Conservation (phyloP, 2,888 invertebrate species). For the Leucozona laternaria region DNA sequence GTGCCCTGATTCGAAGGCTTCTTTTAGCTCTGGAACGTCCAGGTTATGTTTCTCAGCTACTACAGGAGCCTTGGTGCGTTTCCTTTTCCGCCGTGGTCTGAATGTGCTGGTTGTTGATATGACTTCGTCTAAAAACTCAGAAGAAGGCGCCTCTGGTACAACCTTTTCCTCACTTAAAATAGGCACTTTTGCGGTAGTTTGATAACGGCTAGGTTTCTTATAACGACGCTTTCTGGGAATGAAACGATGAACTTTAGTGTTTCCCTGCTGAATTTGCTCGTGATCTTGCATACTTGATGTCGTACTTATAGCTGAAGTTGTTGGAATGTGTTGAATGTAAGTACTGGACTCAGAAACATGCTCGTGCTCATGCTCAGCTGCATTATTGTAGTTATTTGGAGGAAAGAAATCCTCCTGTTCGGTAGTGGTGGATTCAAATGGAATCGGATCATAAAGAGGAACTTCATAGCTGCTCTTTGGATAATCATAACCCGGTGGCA, state of each 20-base stretch:
- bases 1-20: slow-evolving; percentile 80
- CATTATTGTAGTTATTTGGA: slow-evolving; percentile 31
- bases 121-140: slow-evolving; percentile 70
- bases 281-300: slow-evolving; percentile 12
- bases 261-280: slow-evolving; percentile 35
- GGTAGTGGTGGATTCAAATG: slow-evolving; percentile 80
- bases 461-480: slow-evolving; percentile 83
- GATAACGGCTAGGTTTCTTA: slow-evolving; percentile 24
- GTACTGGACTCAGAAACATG: slow-evolving; percentile 56
- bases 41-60: slow-evolving; percentile 79
- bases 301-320: neutral
- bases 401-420: slow-evolving; percentile 76
- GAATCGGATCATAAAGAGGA: slow-evolving; percentile 82
- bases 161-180: slow-evolving; percentile 59
- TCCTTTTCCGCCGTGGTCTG: slow-evolving; percentile 77
- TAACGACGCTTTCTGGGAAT: slow-evolving; percentile 21
- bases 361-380: slow-evolving; percentile 39
- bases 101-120: slow-evolving; percentile 44
- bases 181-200: slow-evolving; percentile 41
- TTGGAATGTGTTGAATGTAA: slow-evolving; percentile 13
- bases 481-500: slow-evolving; percentile 81
- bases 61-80: slow-evolving; percentile 76
- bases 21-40: slow-evolving; percentile 81
- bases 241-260: slow-evolving; percentile 59
- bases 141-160: slow-evolving; percentile 38